Evolutionary conservation across 2,888 invertebrate species (phyloP), one percentile per base, ranked within the genome.

Genomic region (Sepiola atlantica): DNA sequence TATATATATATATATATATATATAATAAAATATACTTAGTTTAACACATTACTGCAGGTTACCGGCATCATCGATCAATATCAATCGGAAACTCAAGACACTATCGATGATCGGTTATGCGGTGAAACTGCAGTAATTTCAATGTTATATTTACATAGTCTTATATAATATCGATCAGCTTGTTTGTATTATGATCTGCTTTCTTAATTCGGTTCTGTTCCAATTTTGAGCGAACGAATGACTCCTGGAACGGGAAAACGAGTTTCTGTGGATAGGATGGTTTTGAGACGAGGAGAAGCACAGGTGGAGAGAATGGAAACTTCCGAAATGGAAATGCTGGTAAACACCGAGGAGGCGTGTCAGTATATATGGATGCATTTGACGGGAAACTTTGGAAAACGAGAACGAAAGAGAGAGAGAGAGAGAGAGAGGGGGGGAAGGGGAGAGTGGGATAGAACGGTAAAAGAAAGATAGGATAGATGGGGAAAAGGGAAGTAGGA

Each of bases 1-100:
- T 94, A 77, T 77, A 90, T 94, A 77, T 94, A 57, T 94, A 90
- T 94, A 90, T 94, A 35, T 94, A 57, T 93, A 54, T 94, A 16
- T 94, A 24, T 95, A 8, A 94, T 94, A 45, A 45, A 45, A 45
- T 45, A 8, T 45, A 8, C 45, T 45, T 45, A 45, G 45, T 45
- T 45, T 45, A 45, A 8, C 45, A 45, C 8, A 2, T 45, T 8
- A 45, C 45, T 4, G 45, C 45, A 45, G 2, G 45, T 2, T 45
- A 2, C 2, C 45, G 45, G 8, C 8, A 45, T 45, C 8, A 8
- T 8, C 45, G 8, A 45, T 45, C 2, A n/a, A n/a, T n/a, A n/a
- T n/a, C n/a, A n/a, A n/a, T n/a, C n/a, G n/a, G n/a, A n/a, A n/a
- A n/a, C n/a, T n/a, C n/a, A n/a, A n/a, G n/a, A n/a, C n/a, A n/a